A percentile compares a stretch with the other conserved stretches of the same genome.
These are phyloP conservation scores for Calameuta idolon DNA, from an alignment of 2,888 invertebrate species.

Conservation along the genomic window DNA sequence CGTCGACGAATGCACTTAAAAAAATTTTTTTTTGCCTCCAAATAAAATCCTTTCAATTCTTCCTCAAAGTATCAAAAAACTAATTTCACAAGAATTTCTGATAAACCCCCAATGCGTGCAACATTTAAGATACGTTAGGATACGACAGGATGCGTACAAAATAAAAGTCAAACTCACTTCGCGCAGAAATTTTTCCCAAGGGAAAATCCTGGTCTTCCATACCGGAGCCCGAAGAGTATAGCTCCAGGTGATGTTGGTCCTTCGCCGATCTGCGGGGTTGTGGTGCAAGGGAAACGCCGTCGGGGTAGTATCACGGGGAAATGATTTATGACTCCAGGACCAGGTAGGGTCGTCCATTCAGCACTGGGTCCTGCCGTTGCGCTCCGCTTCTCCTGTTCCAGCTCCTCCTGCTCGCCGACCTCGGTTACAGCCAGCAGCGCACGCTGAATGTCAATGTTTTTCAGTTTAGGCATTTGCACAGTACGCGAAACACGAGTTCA, in stretches of 20 bases:
- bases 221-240: not conserved
- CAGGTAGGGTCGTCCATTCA: slow-evolving; percentile 61
- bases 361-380: slow-evolving; percentile 28
- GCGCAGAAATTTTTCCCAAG: not conserved
- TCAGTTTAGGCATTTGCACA: slow-evolving; percentile 30
- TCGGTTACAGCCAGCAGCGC: slow-evolving; percentile 11
- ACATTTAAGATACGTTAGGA: too few species aligned
- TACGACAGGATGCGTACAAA: not conserved
- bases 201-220: not conserved
- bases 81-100: not conserved
- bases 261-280: slow-evolving; percentile 53
- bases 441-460: slow-evolving; percentile 23
- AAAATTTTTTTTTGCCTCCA: not conserved
- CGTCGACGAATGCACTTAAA: not conserved
- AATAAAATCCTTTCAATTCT: not conserved
- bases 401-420: slow-evolving; percentile 31
- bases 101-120: not conserved
- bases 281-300: slow-evolving; percentile 49
- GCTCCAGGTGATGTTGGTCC: slow-evolving; percentile 62
- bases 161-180: not conserved
- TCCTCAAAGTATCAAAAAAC: not conserved
- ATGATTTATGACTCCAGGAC: slow-evolving; percentile 64
- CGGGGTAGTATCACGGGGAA: slow-evolving; percentile 59
- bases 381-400: slow-evolving; percentile 25
- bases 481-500: slow-evolving; percentile 23